Conservation (phyloP, 2,888 invertebrate genomes). For the Leuctra nigra region DNA sequence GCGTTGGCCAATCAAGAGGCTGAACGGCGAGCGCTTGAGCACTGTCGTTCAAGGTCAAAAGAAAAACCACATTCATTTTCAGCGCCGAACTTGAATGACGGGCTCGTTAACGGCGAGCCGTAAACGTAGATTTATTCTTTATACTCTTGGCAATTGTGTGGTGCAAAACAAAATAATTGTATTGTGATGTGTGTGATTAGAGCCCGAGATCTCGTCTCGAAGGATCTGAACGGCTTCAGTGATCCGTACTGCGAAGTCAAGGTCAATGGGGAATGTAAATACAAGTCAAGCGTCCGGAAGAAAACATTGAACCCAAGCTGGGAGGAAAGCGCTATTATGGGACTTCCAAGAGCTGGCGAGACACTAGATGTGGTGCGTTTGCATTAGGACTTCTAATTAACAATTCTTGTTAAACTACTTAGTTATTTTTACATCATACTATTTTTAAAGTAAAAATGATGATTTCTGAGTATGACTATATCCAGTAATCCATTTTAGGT, state of each 20-base stretch:
- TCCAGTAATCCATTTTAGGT: too few species aligned
- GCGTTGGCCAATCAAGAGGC: too few species aligned
- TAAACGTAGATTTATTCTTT: too few species aligned
- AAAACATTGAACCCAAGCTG: constrained; percentile 47
- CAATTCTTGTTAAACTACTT: not conserved
- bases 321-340: constrained; percentile 47
- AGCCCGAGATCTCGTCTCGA: constrained; percentile 45
- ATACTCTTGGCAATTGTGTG: not conserved
- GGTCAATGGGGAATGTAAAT: constrained; percentile 44
- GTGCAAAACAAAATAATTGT: constrained; percentile 3
- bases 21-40: too few species aligned
- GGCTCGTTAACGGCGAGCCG: too few species aligned
- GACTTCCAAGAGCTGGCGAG: constrained; percentile 41
- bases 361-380: constrained; percentile 44
- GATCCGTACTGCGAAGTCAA: constrained; percentile 48
- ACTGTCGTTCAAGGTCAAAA: too few species aligned
- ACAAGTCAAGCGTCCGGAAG: constrained; percentile 46
- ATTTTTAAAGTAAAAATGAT: too few species aligned
- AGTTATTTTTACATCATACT: not conserved
- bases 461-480: too few species aligned
- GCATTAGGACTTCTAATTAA: not conserved
- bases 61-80: too few species aligned
- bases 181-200: constrained; percentile 33
- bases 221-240: constrained; percentile 49
- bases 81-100: too few species aligned